A percentile compares a stretch with the other conserved stretches of the same genome.
Evolutionary conservation across 2,113 vertebrate species (phyloP).

Genomic region (Rhynchopsitta pachyrhyncha): DNA sequence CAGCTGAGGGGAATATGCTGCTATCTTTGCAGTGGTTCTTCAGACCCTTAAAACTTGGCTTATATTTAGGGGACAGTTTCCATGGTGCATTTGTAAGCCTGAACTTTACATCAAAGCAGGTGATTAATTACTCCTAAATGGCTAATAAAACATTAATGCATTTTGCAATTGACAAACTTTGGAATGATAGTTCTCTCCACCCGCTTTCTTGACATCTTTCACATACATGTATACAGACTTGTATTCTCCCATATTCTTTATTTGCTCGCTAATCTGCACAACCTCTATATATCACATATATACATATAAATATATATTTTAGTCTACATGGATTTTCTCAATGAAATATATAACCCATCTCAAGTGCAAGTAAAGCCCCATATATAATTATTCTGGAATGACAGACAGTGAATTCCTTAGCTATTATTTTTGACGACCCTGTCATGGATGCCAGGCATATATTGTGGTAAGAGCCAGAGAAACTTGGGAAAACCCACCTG

Average conservation of each 20-base stretch:
- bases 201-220: conserved; percentile 2
- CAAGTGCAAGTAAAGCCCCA: conserved; percentile 64
- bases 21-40: conserved; percentile 17
- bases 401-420: conserved; percentile 81
- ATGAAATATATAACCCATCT: conserved; percentile 75
- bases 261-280: conserved; percentile 63
- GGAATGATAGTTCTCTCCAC: conserved; percentile 20
- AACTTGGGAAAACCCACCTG: conserved; percentile 76
- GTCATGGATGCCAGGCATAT: conserved; percentile 77
- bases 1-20: conserved; percentile 41
- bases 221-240: neutral
- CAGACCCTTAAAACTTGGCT: conserved; percentile 35
- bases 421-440: conserved; percentile 83
- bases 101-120: conserved; percentile 86
- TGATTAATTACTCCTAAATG: conserved; percentile 90
- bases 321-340: conserved; percentile 74
- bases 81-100: conserved; percentile 75
- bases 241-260: conserved; percentile 10
- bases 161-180: conserved; percentile 83
- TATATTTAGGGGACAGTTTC: conserved; percentile 69
- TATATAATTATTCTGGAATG: conserved; percentile 79
- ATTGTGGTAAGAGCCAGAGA: conserved; percentile 73
- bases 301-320: conserved; percentile 49
- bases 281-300: conserved; percentile 16
- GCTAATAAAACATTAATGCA: conserved; percentile 86